phyloP scores from a whole-genome alignment of 2,888 invertebrate genomes.

The Cataglyphis rosenhaueri region DNA sequence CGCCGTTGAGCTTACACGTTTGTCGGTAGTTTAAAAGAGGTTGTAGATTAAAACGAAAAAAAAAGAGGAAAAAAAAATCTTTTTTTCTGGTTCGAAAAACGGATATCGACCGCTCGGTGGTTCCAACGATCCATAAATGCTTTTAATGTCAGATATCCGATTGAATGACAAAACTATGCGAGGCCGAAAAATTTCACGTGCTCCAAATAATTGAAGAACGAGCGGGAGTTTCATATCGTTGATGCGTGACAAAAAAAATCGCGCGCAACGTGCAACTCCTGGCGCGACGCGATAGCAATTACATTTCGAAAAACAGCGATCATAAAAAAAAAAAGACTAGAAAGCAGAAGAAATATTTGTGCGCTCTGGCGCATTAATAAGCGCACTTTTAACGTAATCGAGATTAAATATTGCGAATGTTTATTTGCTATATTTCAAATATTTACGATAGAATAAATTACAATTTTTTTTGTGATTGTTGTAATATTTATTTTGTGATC shows the following conservation, averaged over 20 bases:
- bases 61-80: slow-evolving; percentile 4
- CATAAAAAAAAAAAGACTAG: neutral
- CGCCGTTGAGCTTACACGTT: slow-evolving; percentile 31
- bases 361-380: slow-evolving; percentile 32
- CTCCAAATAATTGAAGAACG: slow-evolving; percentile 54
- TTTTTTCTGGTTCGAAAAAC: slow-evolving; percentile 45
- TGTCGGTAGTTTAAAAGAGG: slow-evolving; percentile 28
- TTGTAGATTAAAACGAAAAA: slow-evolving; percentile 20
- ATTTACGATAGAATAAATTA: slow-evolving; percentile 47
- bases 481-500: neutral
- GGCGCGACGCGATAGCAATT: slow-evolving; percentile 43
- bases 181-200: slow-evolving; percentile 52
- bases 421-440: slow-evolving; percentile 61
- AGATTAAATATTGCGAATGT: slow-evolving; percentile 58
- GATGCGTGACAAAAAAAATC: slow-evolving; percentile 51
- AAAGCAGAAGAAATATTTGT: slow-evolving; percentile 19
- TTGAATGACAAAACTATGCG: slow-evolving; percentile 54
- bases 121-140: slow-evolving; percentile 51
- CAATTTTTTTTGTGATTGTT: slow-evolving; percentile 52
- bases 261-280: slow-evolving; percentile 40
- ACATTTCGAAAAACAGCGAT: slow-evolving; percentile 40
- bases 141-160: slow-evolving; percentile 57
- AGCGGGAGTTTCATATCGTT: slow-evolving; percentile 47
- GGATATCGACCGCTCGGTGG: slow-evolving; percentile 46
- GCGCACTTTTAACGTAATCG: slow-evolving; percentile 30